Percentiles rank a stretch among this genome's conserved stretches.
phyloP scores from a whole-genome alignment of 2,888 invertebrate species.

The Venusia cambrica region DNA sequence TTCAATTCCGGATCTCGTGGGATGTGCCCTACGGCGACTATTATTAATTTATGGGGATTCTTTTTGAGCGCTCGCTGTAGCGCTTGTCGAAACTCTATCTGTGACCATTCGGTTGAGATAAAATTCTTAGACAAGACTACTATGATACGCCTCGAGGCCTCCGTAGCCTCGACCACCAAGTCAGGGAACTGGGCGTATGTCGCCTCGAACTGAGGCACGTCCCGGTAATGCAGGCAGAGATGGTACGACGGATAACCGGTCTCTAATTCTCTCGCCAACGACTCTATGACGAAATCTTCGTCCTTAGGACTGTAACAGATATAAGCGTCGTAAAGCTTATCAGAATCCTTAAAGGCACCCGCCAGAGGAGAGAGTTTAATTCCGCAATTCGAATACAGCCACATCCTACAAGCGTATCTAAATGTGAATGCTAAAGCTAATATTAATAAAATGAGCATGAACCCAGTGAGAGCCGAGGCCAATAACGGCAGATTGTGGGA shows the following conservation, averaged over 20 bases:
- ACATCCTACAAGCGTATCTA: conserved; percentile 92
- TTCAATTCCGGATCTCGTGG: conserved; percentile 93
- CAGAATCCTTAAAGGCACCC: conserved; percentile 87
- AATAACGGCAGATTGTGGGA: conserved; percentile 91
- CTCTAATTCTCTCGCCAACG: conserved; percentile 92
- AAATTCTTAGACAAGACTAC: conserved; percentile 94
- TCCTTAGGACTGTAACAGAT: conserved; percentile 96
- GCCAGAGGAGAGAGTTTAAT: conserved; percentile 89
- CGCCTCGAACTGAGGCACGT: conserved; percentile 87
- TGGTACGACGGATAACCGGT: conserved; percentile 89
- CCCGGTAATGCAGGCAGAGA: conserved; percentile 93
- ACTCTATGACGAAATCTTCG: conserved; percentile 93
- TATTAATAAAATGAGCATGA: conserved; percentile 88
- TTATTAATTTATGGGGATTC: conserved; percentile 91
- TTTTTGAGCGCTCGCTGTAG: conserved; percentile 93
- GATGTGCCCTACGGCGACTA: conserved; percentile 89
- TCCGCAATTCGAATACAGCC: conserved; percentile 94
- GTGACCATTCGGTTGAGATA: conserved; percentile 95
- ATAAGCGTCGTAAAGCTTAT: conserved; percentile 95
- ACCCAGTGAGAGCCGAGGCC: conserved; percentile 88
- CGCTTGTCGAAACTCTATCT: conserved; percentile 93
- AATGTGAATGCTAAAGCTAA: conserved; percentile 91
- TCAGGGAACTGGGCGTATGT: conserved; percentile 88
- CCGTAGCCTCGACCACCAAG: conserved; percentile 91
- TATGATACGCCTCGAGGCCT: conserved; percentile 92